A percentile compares a stretch with the other conserved stretches of the same genome.
phyloP scores from a whole-genome alignment of 1,140 invertebrate species.

The Tribolium castaneum region DNA sequence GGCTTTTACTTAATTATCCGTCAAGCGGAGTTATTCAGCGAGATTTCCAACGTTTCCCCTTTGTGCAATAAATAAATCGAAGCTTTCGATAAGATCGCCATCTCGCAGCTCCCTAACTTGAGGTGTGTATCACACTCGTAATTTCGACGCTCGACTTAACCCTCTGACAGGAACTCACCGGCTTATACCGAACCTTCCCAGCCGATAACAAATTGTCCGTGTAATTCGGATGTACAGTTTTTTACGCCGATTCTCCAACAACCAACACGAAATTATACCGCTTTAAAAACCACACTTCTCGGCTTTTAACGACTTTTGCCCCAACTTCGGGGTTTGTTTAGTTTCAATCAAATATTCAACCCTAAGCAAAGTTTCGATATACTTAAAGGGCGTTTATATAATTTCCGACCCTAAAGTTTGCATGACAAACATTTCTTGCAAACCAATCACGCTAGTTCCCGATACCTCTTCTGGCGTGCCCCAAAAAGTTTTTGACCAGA shows the following conservation, averaged over 20 bases:
- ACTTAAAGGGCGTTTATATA: slow-evolving; percentile 23
- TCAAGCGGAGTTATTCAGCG: slow-evolving; percentile 41
- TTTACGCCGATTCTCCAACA: neutral
- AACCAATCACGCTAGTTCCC: slow-evolving; percentile 19
- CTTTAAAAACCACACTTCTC: neutral
- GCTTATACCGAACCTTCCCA: slow-evolving; percentile 25
- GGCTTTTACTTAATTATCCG: slow-evolving; percentile 47
- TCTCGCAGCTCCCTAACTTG: slow-evolving; percentile 32
- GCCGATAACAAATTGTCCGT: slow-evolving; percentile 31
- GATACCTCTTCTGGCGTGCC: neutral
- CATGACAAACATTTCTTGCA: slow-evolving; percentile 20
- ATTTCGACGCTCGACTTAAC: slow-evolving; percentile 40
- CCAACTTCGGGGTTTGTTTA: neutral
- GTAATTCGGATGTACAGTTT: slow-evolving; percentile 20
- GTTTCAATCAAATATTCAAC: slow-evolving; percentile 11
- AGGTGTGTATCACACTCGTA: slow-evolving; percentile 23
- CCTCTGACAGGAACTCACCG: slow-evolving; percentile 30
- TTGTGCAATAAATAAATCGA: slow-evolving; percentile 38
- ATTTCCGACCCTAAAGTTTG: slow-evolving; percentile 25
- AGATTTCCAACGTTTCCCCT: slow-evolving; percentile 25
- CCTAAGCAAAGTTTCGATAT: neutral
- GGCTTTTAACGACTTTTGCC: neutral
- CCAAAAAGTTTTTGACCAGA: neutral
- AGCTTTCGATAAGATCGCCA: slow-evolving; percentile 40
- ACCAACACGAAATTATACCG: too few relatives aligned